phyloP scores from a whole-genome alignment of 2,888 invertebrate species.

The Ennomos erosarius region DNA sequence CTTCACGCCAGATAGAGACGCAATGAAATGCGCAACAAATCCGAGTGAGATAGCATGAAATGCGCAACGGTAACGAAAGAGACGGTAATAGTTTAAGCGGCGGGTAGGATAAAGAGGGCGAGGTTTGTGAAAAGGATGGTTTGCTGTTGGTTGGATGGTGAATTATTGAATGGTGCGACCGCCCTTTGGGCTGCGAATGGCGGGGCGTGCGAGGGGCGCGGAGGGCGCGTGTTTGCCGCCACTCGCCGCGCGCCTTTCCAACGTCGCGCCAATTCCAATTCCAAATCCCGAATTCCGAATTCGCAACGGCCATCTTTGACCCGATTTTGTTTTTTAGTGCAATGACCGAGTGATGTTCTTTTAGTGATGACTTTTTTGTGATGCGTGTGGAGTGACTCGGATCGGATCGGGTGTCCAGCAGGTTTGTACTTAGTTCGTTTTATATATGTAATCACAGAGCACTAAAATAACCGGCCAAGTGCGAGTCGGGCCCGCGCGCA shows the following conservation, averaged over 20 bases:
- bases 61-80: conserved; percentile 24
- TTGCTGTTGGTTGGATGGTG: conserved; percentile 64
- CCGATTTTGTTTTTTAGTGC: conserved; percentile 55
- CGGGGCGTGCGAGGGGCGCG: conserved; percentile 41
- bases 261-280: conserved; percentile 76
- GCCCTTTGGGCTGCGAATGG: conserved; percentile 76
- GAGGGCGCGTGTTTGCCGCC: conserved; percentile 34
- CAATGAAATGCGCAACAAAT: conserved; percentile 68
- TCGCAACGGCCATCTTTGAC: conserved; percentile 60
- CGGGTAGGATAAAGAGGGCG: conserved; percentile 41
- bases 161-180: conserved; percentile 78
- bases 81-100: conserved; percentile 17
- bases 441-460: not conserved
- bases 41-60: conserved; percentile 41
- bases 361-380: conserved; percentile 50
- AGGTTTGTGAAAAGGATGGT: conserved; percentile 54
- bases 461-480: too few species aligned
- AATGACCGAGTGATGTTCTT: conserved; percentile 62
- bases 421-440: conserved; percentile 18
- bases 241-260: conserved; percentile 72
- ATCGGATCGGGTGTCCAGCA: conserved; percentile 17
- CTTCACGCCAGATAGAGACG: conserved; percentile 40
- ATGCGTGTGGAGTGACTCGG: conserved; percentile 25
- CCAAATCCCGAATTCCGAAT: conserved; percentile 49
- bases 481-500: too few species aligned